These are phyloP conservation scores for Eueremaeus valkanovi DNA, from an alignment of 2,888 invertebrate genomes.

Conservation along the genomic window DNA sequence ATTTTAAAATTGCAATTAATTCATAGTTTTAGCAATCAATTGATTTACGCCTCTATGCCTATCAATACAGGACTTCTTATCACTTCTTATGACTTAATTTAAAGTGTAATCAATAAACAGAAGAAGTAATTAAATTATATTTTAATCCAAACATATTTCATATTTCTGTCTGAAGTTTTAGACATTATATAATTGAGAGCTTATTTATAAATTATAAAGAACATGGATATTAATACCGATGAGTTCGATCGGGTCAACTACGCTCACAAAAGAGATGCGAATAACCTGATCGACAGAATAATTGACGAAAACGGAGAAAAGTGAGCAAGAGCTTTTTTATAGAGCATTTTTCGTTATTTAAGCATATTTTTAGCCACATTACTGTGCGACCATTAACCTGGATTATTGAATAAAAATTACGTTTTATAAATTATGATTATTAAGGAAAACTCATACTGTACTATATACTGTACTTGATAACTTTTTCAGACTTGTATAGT, in stretches of 20 bases:
- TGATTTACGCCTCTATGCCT: background rate
- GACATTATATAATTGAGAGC: background rate
- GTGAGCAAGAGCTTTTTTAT: conserved; percentile 11
- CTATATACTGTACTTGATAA: too few species aligned
- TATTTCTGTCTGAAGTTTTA: background rate
- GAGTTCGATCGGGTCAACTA: conserved; percentile 36
- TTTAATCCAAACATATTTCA: too few species aligned
- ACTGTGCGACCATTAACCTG: too few species aligned
- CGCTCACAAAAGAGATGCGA: conserved; percentile 38
- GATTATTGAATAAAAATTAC: too few species aligned
- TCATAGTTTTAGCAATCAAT: too few species aligned
- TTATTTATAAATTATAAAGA: background rate
- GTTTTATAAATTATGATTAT: too few species aligned
- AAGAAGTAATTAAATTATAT: background rate
- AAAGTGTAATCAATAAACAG: background rate
- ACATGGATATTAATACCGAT: conserved; percentile 38
- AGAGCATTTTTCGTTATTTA: too few species aligned
- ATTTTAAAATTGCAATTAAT: too few species aligned
- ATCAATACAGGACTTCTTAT: background rate
- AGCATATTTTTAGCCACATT: too few species aligned
- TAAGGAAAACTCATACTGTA: too few species aligned
- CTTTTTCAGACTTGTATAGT: too few species aligned
- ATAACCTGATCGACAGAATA: conserved; percentile 38
- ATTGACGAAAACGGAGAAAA: conserved; percentile 40
- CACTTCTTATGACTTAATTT: background rate